phyloP scores from a whole-genome alignment of 1,140 invertebrate species.

The Monochamus saltuarius region DNA sequence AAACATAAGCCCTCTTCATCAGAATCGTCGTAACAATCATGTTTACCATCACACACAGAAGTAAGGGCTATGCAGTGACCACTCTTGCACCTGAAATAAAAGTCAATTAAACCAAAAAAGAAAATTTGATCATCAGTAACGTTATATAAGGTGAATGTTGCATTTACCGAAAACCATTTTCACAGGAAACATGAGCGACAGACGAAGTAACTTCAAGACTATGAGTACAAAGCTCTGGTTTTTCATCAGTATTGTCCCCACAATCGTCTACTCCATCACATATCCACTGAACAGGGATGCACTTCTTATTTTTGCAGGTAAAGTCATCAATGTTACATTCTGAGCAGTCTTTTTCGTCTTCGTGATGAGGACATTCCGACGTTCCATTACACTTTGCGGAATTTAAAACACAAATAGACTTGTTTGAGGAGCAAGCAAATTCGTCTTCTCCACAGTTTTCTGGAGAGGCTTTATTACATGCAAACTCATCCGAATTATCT shows the following conservation, averaged over 20 bases:
- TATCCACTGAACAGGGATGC: constrained; percentile 61
- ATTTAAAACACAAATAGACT: constrained; percentile 55
- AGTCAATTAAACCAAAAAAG: background rate
- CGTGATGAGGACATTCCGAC: constrained; percentile 68
- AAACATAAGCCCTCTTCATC: constrained; percentile 45
- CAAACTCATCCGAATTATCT: constrained; percentile 55
- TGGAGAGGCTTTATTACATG: constrained; percentile 40
- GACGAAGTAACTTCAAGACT: background rate
- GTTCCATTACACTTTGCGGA: constrained; percentile 52
- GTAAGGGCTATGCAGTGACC: constrained; percentile 63
- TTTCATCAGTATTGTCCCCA: constrained; percentile 67
- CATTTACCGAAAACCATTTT: constrained; percentile 58
- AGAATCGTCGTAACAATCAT: constrained; percentile 66
- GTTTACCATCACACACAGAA: constrained; percentile 65
- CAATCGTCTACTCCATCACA: constrained; percentile 71
- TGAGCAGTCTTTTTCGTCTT: constrained; percentile 62
- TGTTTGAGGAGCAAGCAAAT: constrained; percentile 62
- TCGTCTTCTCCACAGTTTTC: constrained; percentile 28
- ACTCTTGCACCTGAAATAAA: constrained; percentile 59
- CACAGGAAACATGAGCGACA: constrained; percentile 42
- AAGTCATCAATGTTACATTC: constrained; percentile 56
- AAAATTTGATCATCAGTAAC: too few species aligned
- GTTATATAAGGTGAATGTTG: too few species aligned
- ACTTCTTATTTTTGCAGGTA: constrained; percentile 58
- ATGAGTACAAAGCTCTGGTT: constrained; percentile 49